Base-by-base conservation (phyloP, 2,888 invertebrate genomes). In the Gasteruption jaculator region DNA sequence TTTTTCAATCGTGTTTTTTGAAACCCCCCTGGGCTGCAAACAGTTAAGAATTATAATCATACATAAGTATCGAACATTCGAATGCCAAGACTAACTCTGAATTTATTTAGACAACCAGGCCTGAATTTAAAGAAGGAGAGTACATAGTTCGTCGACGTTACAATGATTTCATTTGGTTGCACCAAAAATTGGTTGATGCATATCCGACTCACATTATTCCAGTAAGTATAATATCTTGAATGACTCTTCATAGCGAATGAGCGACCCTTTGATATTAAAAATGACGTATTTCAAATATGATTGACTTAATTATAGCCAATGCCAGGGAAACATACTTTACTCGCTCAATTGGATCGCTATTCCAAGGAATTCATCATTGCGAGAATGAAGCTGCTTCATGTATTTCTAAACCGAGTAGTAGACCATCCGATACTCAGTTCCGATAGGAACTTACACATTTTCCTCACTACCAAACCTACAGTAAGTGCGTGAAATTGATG, bases 101-200 rank as follows among this genome's bases (percentile, higher is more conserved):
- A 10, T 31, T 21, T 26, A 11, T 24, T 36, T 58, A 79, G 79
- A 77, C 78, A 3, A 77, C 80, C 10, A 73, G 83, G 51, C 74
- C 79, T 50, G 82, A 83, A 55, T 82, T 76, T 65, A 73, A 77
- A 14, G 77, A 78, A 52, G 76, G 74, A 43, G 83, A 84, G 54
- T 83, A 80, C 56, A 63, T 79, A 36, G 84, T 83, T 6, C 71
- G 82, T 32, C 73, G 84, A 46, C 73, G 85, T 39, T 85, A 85
- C 64, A 85, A 83, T 71, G 85, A 85, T 64, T 85, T 85, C 59
- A 72, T 81, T 38, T 85, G 84, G 84, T 63, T 85, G 24, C 68
- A 82, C 45, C 80, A 81, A 50, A 79, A 78, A 56, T 67, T 84
- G 40, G 74, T 81, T 27, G 81, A 81, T 52, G 72, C 71, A n/a